Base-by-base conservation (phyloP, 1,140 invertebrate genomes). In the Orussus abietinus region DNA sequence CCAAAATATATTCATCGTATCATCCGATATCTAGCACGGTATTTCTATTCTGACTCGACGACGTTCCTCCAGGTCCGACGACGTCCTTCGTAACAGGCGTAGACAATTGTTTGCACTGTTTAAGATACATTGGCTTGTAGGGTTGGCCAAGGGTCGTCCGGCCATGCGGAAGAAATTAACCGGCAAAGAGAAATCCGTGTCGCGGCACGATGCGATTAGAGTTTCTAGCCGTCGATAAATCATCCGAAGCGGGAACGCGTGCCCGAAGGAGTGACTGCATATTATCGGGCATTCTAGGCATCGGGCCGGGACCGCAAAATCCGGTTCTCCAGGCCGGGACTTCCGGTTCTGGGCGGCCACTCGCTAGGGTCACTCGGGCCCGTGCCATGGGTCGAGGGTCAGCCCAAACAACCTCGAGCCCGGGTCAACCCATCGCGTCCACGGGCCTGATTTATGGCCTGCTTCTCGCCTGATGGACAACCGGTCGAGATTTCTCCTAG, bases 331-430 rank as follows among this genome's bases (percentile, higher is more conserved):
- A 28, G 45, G 19, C 10, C 37, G 38, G 38, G 45, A n/a, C 62
- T 58, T 66, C 62, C 60, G 57, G 59, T 69, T 64, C 47, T 39
- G 22, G 36, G 44, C 51, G 46, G 42, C 44, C 41, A 49, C 45
- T 47, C 46, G 26, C 30, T 18, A 18, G 18, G 64, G 59, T 69
- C 63, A 62, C 36, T 41, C 44, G 53, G 53, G 53, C 56, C 51
- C 55, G 56, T 66, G 62, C 64, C 56, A 55, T 39, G 48, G 68
- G 68, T 67, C 68, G 59, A 54, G 58, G 68, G 66, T 71, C 66
- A 69, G 66, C 57, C 70, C 65, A 73, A 73, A 73, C 64, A 71
- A 69, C 56, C 64, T 62, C 54, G 66, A 58, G 53, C 60, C 57
- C 52, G 47, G 65, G 68, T 71, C 68, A 68, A 56, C 55, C 57